Evolutionary conservation across 2,888 invertebrate species (phyloP).

Genomic region (Parasteatoda lunata): DNA sequence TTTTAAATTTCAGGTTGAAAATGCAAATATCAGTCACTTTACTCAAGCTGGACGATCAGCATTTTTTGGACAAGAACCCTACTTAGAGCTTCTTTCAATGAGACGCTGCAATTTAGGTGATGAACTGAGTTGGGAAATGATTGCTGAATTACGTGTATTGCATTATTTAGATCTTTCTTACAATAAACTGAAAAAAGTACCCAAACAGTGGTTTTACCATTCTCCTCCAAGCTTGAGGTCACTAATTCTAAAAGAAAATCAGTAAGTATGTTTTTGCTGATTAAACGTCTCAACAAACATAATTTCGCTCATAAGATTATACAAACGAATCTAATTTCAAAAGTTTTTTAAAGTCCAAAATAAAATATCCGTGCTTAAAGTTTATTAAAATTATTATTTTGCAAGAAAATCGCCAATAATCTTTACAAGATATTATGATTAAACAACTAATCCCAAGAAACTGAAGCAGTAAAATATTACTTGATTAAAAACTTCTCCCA

Average conservation of each 20-base stretch:
- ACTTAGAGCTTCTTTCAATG: constrained; percentile 38
- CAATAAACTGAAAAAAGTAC: constrained; percentile 40
- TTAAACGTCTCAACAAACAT: too few species aligned
- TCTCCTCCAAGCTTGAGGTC: constrained; percentile 40
- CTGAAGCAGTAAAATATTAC: too few species aligned
- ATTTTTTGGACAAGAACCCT: constrained; percentile 31
- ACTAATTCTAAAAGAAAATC: constrained; percentile 43
- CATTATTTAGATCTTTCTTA: constrained; percentile 41
- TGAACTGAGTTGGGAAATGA: constrained; percentile 41
- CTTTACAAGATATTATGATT: too few species aligned
- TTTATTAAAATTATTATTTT: too few species aligned
- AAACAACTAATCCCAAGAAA: too few species aligned
- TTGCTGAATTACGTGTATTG: constrained; percentile 31
- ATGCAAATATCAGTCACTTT: constrained; percentile 41
- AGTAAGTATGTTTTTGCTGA: constrained; percentile 12
- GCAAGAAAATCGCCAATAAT: too few species aligned
- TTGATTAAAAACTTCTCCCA: too few species aligned
- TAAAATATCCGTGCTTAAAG: too few species aligned
- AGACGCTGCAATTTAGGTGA: constrained; percentile 34
- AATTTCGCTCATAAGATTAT: too few species aligned
- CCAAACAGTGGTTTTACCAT: constrained; percentile 29
- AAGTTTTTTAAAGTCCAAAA: too few species aligned
- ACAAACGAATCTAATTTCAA: too few species aligned
- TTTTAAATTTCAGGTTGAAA: constrained; percentile 22
- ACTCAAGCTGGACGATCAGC: constrained; percentile 44